Evolutionary conservation across 2,113 vertebrate species (phyloP).

Genomic region (Gymnobelideus leadbeateri): DNA sequence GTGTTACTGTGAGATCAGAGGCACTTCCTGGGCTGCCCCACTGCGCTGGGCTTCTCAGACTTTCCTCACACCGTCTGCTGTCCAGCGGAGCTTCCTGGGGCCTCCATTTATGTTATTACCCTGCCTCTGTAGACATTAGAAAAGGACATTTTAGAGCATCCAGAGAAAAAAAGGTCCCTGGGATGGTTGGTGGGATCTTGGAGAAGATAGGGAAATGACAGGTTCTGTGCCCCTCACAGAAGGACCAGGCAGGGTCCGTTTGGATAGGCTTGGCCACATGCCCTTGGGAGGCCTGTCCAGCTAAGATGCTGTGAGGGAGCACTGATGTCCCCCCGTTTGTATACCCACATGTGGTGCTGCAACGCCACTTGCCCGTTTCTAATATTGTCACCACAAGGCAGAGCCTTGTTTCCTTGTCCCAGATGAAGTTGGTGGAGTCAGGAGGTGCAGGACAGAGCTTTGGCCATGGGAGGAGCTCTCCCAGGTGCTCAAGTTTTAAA

Average conservation of each 20-base stretch:
- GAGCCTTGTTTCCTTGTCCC: neutral
- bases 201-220: neutral
- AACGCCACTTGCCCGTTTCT: neutral
- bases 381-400: neutral
- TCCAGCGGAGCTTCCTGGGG: neutral
- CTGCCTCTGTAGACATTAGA: neutral
- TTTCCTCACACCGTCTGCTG: neutral
- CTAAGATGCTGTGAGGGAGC: neutral
- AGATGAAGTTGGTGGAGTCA: neutral
- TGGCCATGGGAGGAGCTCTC: neutral
- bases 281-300: neutral
- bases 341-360: neutral
- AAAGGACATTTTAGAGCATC: neutral
- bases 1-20: accelerated
- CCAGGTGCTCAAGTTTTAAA: neutral
- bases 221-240: neutral
- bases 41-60: neutral
- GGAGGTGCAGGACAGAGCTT: neutral
- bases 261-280: neutral
- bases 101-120: neutral
- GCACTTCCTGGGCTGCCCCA: neutral
- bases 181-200: neutral
- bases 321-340: neutral
- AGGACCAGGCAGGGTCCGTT: neutral
- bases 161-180: no score